Conservation (phyloP, 2,888 invertebrate species). For the Hypsopygia costalis region DNA sequence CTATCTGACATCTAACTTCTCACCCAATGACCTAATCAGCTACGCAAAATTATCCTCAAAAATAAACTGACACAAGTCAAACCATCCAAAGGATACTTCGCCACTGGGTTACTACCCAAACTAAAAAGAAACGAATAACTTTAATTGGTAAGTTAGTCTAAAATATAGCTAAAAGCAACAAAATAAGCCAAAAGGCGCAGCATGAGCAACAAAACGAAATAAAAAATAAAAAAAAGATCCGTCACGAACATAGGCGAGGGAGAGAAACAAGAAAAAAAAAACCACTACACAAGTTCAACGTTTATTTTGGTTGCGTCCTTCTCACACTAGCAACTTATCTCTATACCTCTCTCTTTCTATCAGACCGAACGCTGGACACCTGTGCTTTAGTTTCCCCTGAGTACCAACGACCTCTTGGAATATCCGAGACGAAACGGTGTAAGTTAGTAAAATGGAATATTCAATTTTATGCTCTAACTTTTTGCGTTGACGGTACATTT, state of each 20-base stretch:
- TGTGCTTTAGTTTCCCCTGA: slow-evolving; percentile 80
- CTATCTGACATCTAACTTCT: too few relatives aligned
- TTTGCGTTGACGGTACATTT: slow-evolving; percentile 30
- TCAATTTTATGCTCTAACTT: slow-evolving; percentile 36
- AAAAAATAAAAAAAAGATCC: slow-evolving; percentile 62
- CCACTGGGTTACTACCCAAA: slow-evolving; percentile 22
- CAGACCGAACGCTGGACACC: slow-evolving; percentile 78
- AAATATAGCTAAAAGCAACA: slow-evolving; percentile 76
- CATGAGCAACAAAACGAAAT: slow-evolving; percentile 66
- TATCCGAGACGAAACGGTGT: slow-evolving; percentile 44
- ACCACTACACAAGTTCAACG: slow-evolving; percentile 74
- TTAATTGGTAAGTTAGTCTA: slow-evolving; percentile 53
- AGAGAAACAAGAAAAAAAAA: slow-evolving; percentile 74
- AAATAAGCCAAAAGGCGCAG: slow-evolving; percentile 71
- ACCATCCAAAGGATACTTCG: slow-evolving; percentile 15
- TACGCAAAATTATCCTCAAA: slow-evolving; percentile 5
- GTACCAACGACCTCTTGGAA: slow-evolving; percentile 77
- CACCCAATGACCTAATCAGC: slow-evolving; percentile 5
- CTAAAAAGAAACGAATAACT: slow-evolving; percentile 35
- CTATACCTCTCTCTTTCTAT: slow-evolving; percentile 47
- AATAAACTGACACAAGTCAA: neutral
- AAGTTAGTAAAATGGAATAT: slow-evolving; percentile 32
- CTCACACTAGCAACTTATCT: slow-evolving; percentile 36
- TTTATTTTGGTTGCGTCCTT: slow-evolving; percentile 76
- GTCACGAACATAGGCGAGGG: slow-evolving; percentile 81